phyloP scores from a whole-genome alignment of 2,888 invertebrate species.

The Eupithecia tripunctaria region DNA sequence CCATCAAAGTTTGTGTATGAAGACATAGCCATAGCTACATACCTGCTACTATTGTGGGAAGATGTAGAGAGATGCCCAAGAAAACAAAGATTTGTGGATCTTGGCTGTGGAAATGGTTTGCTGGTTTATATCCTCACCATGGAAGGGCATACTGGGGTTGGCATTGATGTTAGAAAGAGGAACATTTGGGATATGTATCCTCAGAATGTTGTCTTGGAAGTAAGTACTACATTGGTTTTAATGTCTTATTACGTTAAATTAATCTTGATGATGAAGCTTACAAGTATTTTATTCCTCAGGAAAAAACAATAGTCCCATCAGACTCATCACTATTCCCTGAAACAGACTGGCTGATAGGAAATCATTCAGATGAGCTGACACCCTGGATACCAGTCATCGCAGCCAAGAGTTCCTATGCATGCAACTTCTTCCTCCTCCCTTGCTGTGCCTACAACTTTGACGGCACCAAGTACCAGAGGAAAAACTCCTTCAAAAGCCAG shows the following conservation, averaged over 20 bases:
- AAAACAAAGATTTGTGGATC: constrained; percentile 92
- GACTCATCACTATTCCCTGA: constrained; percentile 87
- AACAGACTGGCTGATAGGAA: constrained; percentile 98
- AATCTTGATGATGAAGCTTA: not conserved
- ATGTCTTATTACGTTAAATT: not conserved
- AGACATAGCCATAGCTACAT: constrained; percentile 97
- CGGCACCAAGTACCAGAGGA: constrained; percentile 91
- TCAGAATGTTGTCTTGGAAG: constrained; percentile 86
- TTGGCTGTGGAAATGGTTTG: constrained; percentile 99
- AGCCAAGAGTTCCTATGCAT: constrained; percentile 88
- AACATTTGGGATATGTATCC: constrained; percentile 95
- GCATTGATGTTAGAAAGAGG: constrained; percentile 93
- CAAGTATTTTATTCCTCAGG: constrained; percentile 73
- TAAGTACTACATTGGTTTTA: constrained; percentile 57
- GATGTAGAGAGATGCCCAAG: constrained; percentile 68
- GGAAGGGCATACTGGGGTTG: constrained; percentile 93
- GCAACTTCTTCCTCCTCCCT: constrained; percentile 95
- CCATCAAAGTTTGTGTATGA: constrained; percentile 98
- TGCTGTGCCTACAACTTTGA: constrained; percentile 97
- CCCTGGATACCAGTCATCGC: constrained; percentile 99
- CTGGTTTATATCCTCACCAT: constrained; percentile 92
- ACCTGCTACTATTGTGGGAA: constrained; percentile 92
- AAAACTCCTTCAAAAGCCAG: constrained; percentile 88
- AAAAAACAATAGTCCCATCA: constrained; percentile 88
- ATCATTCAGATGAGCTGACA: constrained; percentile 99